Evolutionary conservation across 2,888 invertebrate genomes (phyloP).

Genomic region (Geotrupes spiniger): DNA sequence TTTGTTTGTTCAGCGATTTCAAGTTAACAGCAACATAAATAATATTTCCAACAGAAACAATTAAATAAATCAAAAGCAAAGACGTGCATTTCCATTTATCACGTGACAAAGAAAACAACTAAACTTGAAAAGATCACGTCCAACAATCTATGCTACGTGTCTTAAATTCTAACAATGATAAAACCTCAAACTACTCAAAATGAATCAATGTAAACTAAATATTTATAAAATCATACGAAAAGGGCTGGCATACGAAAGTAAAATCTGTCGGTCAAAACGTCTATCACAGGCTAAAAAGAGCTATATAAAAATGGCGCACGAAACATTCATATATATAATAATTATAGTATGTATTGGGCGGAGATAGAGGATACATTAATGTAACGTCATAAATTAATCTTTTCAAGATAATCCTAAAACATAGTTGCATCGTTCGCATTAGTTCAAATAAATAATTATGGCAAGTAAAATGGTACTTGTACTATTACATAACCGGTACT

Average conservation of each 20-base stretch:
- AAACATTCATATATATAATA: conserved; percentile 23
- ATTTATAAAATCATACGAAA: conserved; percentile 14
- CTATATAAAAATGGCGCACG: conserved; percentile 30
- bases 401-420: not conserved
- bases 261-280: conserved; percentile 27
- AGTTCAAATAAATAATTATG: conserved; percentile 31
- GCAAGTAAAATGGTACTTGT: conserved; percentile 45
- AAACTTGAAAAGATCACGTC: conserved; percentile 1
- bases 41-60: no score
- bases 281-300: conserved; percentile 50
- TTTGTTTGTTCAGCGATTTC: no score
- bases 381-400: not conserved
- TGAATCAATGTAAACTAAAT: conserved; percentile 32
- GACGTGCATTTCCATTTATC: no score
- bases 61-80: no score
- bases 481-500: conserved; percentile 34
- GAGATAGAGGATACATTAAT: conserved; percentile 6
- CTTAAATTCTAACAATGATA: conserved; percentile 6
- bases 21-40: no score
- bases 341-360: conserved; percentile 13
- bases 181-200: conserved; percentile 6
- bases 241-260: conserved; percentile 23
- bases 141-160: not conserved
- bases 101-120: not conserved
- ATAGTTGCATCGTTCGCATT: conserved; percentile 7